These are phyloP conservation scores for Trichoplusia ni DNA, from an alignment of 1,140 invertebrate species.

Conservation along the genomic window DNA sequence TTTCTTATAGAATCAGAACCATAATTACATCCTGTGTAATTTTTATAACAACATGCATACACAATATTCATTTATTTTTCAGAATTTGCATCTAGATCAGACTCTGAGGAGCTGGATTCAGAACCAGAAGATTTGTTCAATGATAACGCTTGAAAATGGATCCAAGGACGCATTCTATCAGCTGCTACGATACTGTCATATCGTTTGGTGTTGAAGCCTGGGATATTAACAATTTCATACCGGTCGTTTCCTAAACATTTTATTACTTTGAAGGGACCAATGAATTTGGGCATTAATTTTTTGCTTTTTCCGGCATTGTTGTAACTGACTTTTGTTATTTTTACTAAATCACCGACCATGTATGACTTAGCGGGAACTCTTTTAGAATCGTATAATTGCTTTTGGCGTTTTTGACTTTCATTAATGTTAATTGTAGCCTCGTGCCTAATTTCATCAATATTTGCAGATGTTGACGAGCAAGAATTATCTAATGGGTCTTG, in stretches of 20 bases:
- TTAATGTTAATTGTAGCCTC: too few species aligned
- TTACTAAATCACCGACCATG: constrained; percentile 40
- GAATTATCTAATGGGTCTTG: too few species aligned
- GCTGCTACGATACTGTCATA: constrained; percentile 34
- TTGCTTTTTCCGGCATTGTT: constrained; percentile 40
- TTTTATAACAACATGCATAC: neutral
- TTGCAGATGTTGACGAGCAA: too few species aligned
- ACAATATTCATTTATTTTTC: neutral
- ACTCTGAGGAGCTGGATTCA: too few species aligned
- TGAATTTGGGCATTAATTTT: constrained; percentile 43
- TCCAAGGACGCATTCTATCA: constrained; percentile 39
- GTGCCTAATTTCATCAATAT: too few species aligned
- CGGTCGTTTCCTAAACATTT: constrained; percentile 36
- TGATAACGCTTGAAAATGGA: constrained; percentile 29
- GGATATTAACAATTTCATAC: neutral
- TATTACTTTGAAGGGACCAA: constrained; percentile 41
- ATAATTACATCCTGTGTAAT: neutral
- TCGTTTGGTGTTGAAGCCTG: constrained; percentile 27
- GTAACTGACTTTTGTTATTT: constrained; percentile 37
- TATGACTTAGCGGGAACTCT: constrained; percentile 26
- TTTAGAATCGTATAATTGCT: constrained; percentile 30
- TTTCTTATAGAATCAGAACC: too few species aligned
- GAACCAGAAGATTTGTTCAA: neutral
- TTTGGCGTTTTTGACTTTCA: constrained; percentile 38
- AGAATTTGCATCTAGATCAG: neutral